Evolutionary conservation across 2,113 vertebrate species (phyloP).

Genomic region (Nibea albiflora): DNA sequence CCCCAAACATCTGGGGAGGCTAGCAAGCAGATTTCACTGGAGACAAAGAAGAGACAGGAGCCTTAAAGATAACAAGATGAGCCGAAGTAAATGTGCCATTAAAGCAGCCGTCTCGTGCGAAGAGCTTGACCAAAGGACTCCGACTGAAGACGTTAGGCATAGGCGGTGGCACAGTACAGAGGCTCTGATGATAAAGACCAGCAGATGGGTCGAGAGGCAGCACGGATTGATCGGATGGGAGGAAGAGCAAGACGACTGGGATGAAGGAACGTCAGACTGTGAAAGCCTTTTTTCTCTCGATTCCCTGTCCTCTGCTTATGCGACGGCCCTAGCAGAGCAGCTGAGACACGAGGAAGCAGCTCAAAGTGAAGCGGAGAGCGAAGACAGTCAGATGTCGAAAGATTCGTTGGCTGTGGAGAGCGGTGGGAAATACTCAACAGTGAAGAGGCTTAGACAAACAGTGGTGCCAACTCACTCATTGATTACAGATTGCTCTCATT

Average conservation of each 20-base stretch:
- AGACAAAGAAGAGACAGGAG: slow-evolving; percentile 65
- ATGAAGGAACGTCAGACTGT: slow-evolving; percentile 85
- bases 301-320: slow-evolving; percentile 90
- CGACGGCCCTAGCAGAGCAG: slow-evolving; percentile 80
- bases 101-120: slow-evolving; percentile 84
- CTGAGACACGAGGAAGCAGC: slow-evolving; percentile 78
- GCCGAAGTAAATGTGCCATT: slow-evolving; percentile 65
- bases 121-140: slow-evolving; percentile 81
- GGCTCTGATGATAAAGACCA: slow-evolving; percentile 77
- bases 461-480: slow-evolving; percentile 47
- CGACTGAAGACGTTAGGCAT: slow-evolving; percentile 42
- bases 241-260: slow-evolving; percentile 70
- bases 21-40: slow-evolving; percentile 57
- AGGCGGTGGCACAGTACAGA: slow-evolving; percentile 88
- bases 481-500: slow-evolving; percentile 40
- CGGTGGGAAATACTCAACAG: slow-evolving; percentile 32
- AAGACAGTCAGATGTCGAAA: slow-evolving; percentile 92
- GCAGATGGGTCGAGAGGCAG: slow-evolving; percentile 67
- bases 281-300: slow-evolving; percentile 93
- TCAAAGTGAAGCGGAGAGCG: slow-evolving; percentile 88
- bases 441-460: slow-evolving; percentile 26
- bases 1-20: slow-evolving; percentile 70
- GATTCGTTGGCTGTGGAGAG: slow-evolving; percentile 87
- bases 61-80: slow-evolving; percentile 62
- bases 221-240: slow-evolving; percentile 66